Base-by-base conservation (phyloP, 2,888 invertebrate genomes). In the Dryadula phaetusa region DNA sequence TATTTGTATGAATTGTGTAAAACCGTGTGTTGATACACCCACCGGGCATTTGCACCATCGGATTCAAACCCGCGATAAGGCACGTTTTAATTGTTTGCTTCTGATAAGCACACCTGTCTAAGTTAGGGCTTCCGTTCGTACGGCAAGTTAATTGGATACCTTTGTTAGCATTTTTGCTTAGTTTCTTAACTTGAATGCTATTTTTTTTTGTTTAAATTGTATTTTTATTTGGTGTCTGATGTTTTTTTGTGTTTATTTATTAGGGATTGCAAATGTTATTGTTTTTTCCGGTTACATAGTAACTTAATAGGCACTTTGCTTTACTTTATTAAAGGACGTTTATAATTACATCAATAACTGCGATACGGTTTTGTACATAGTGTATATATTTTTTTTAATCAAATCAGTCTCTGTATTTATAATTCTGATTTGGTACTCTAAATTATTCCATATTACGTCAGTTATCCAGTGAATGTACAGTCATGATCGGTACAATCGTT, bases 1-100 rank as follows among this genome's bases (percentile, higher is more conserved):
- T 84, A 84, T 85, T 84, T 82, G 81, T 82, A 81, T 83, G 81
- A 84, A 84, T 83, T 83, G 82, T 81, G 76, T 75, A 73, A 73
- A 66, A 71, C 72, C 77, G 76, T 72, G 67, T 66, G 66, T 78
- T 77, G 75, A 77, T 77, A 76, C 76, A 75, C 76, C 78, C 76
- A 52, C 0, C 10, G 1, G 76, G 76, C 77, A 78, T 78, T 76
- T 73, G 75, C 64, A 62, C 75, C 70, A 61, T 65, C 71, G 74
- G 74, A 79, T 77, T 77, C 77, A 76, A 77, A 74, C 74, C 66
- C 71, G 67, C 61, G 84, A 84, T 84, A 84, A 83, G 84, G 80
- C 84, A 84, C 83, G 56, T 44, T 60, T 60, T 46, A 60, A 60
- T 60, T 46, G 60, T 60, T 60, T 60, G 46, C 3, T 32, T 5